Evolutionary conservation across 64 coral and sea anemone genomes (phyloP).

Genomic region (Cladopsammia gracilis): DNA sequence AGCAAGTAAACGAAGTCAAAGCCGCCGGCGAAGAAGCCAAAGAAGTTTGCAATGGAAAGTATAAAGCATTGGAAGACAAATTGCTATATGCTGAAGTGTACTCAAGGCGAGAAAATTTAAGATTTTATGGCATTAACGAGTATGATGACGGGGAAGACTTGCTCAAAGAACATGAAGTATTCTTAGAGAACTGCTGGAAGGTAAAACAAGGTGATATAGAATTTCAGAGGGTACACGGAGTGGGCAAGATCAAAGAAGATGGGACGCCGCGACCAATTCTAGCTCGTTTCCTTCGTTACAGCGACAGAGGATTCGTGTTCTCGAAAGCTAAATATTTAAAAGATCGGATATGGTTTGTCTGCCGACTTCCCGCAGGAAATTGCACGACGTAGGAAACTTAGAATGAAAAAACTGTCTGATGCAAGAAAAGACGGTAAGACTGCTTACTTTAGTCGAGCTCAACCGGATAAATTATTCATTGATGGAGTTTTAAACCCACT

Average conservation of each 20-base stretch:
- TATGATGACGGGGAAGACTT: background rate
- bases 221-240: background rate
- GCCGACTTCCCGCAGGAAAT: slow-evolving; percentile 28
- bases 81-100: no score
- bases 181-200: no score
- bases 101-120: no score
- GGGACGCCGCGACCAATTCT: slow-evolving; percentile 33
- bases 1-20: no score
- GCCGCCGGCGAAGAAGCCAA: no score
- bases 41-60: no score
- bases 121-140: background rate
- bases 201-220: background rate
- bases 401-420: slow-evolving; percentile 13
- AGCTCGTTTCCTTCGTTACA: slow-evolving; percentile 39
- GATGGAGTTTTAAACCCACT: no score
- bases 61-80: no score
- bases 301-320: slow-evolving; percentile 32
- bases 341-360: slow-evolving; percentile 6
- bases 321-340: background rate
- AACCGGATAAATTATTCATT: no score
- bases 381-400: slow-evolving; percentile 29
- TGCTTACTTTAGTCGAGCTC: slow-evolving; percentile 58
- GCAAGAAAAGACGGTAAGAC: slow-evolving; percentile 53
- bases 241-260: background rate
- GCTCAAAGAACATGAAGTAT: background rate